Percentiles rank a stretch among this genome's conserved stretches.
Evolutionary conservation across 2,113 vertebrate species (phyloP).

Genomic region (Grus americana): DNA sequence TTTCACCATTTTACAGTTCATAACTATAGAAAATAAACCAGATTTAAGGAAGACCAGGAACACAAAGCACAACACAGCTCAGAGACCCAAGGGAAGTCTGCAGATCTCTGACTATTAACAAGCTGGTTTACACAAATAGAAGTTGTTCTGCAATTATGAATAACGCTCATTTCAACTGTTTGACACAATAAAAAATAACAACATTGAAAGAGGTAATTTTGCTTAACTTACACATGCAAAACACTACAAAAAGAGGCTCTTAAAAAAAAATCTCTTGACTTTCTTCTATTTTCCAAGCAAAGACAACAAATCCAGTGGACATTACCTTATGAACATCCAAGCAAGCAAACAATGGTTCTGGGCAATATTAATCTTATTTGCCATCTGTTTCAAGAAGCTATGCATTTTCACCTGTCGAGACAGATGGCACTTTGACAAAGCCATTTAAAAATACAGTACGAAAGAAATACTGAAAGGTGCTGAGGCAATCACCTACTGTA

Average conservation of each 20-base stretch:
- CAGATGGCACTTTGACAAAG: constrained; percentile 19
- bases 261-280: neutral
- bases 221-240: neutral
- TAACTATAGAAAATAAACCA: neutral
- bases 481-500: constrained; percentile 35
- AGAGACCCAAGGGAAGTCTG: neutral
- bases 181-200: neutral
- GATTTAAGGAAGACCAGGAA: neutral
- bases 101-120: neutral
- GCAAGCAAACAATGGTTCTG: neutral
- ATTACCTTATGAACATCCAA: neutral
- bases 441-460: neutral
- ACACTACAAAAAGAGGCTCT: neutral
- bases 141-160: constrained; percentile 2
- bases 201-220: neutral
- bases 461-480: constrained; percentile 4
- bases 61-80: neutral
- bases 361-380: neutral
- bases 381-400: constrained; percentile 22
- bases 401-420: neutral
- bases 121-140: neutral
- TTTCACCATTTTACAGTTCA: neutral
- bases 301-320: neutral
- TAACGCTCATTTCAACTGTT: neutral
- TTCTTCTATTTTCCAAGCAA: neutral